These are phyloP conservation scores for Apogon talboti DNA, from an alignment of 2,797 vertebrate genomes.

Conservation along the genomic window DNA sequence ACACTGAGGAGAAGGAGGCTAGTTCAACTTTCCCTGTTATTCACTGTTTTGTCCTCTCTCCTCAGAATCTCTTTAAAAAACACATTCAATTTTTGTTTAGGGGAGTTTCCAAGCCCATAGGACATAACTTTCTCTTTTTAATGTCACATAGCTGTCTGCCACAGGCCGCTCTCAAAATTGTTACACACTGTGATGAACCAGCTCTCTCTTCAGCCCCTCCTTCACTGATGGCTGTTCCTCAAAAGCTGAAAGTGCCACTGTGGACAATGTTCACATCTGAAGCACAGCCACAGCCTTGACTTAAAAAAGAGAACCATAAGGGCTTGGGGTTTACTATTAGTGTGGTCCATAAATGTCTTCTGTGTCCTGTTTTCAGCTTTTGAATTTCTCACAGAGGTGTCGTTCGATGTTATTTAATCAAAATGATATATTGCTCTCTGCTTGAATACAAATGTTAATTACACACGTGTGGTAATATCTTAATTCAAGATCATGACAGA, in stretches of 20 bases:
- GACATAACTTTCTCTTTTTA: constrained; percentile 45
- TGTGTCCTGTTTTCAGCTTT: constrained; percentile 51
- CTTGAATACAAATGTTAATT: constrained; percentile 74
- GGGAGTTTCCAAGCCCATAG: constrained; percentile 30
- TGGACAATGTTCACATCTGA: constrained; percentile 50
- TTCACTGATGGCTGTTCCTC: constrained; percentile 23
- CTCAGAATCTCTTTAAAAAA: too few species aligned
- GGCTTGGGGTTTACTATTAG: constrained; percentile 53
- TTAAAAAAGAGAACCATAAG: constrained; percentile 19
- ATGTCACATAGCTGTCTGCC: constrained; percentile 28
- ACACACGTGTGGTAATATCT: constrained; percentile 72
- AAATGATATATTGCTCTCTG: constrained; percentile 58
- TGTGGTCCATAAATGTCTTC: constrained; percentile 54
- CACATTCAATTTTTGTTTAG: too few species aligned
- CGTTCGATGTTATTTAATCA: constrained; percentile 66
- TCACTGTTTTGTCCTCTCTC: too few species aligned
- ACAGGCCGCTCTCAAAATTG: constrained; percentile 10
- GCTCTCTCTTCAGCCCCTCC: constrained; percentile 29
- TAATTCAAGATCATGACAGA: constrained; percentile 68
- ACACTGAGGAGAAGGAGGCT: too few species aligned
- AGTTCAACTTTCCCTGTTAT: too few species aligned
- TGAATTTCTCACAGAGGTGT: constrained; percentile 46
- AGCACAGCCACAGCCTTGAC: constrained; percentile 31
- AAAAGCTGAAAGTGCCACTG: constrained; percentile 46
- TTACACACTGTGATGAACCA: constrained; percentile 28